A percentile compares a stretch with the other conserved stretches of the same genome.
Evolutionary conservation across 2,888 invertebrate species (phyloP).

Genomic region (Cryptocephalus primarius): DNA sequence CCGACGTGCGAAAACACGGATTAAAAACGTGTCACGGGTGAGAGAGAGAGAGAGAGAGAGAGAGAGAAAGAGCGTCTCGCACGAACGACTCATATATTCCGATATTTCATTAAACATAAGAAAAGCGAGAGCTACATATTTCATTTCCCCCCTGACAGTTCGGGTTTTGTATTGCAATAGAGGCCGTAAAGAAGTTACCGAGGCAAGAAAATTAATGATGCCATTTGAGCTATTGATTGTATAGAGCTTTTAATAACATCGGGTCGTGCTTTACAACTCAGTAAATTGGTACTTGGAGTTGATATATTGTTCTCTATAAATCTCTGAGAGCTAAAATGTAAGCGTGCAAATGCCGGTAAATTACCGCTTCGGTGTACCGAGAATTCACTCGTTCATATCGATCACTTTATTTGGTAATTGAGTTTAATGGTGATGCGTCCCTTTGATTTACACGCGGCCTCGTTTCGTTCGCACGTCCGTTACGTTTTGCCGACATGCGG

Average conservation of each 20-base stretch:
- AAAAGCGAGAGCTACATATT: constrained; percentile 21
- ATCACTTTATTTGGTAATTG: constrained; percentile 24
- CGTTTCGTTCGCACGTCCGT: constrained; percentile 11
- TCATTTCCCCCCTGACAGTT: constrained; percentile 19
- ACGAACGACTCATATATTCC: constrained; percentile 15
- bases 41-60: too few relatives aligned
- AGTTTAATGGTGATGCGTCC: constrained; percentile 15
- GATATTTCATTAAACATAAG: constrained; percentile 14
- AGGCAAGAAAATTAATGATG: constrained; percentile 26
- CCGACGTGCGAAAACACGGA: not conserved
- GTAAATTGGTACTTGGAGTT: constrained; percentile 27
- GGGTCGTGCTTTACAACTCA: constrained; percentile 28
- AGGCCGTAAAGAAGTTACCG: constrained; percentile 22
- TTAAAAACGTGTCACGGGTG: too few relatives aligned
- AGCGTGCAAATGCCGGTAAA: constrained; percentile 27
- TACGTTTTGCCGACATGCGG: constrained; percentile 8
- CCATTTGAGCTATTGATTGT: constrained; percentile 28
- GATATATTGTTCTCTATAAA: constrained; percentile 27
- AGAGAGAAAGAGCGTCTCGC: constrained; percentile 1
- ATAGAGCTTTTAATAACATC: constrained; percentile 27
- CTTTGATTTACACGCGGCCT: constrained; percentile 12
- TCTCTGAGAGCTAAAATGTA: constrained; percentile 24
- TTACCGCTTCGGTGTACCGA: constrained; percentile 24
- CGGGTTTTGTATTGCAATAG: constrained; percentile 19
- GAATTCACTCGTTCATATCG: constrained; percentile 24